Percentiles rank a stretch among this genome's conserved stretches.
These are phyloP conservation scores for Spea hammondii DNA, from an alignment of 2,797 vertebrate genomes.

Conservation along the genomic window DNA sequence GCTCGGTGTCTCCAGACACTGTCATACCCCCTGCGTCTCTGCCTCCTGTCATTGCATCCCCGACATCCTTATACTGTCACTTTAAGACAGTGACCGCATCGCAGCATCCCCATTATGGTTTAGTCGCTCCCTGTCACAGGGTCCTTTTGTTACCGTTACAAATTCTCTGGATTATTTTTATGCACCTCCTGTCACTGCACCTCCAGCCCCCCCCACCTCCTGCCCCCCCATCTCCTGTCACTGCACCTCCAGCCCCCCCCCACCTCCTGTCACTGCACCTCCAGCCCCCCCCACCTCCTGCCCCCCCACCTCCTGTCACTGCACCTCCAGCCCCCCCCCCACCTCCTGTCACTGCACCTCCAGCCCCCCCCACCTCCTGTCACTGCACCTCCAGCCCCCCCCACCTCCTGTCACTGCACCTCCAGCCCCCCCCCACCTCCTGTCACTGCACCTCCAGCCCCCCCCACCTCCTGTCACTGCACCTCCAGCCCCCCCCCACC, in stretches of 20 bases:
- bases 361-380: not conserved
- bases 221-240: not conserved
- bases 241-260: not conserved
- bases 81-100: not conserved
- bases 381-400: not conserved
- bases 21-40: not conserved
- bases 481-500: not conserved
- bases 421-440: not conserved
- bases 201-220: not conserved
- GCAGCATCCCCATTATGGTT: not conserved
- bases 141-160: not conserved
- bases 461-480: no score
- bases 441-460: not conserved
- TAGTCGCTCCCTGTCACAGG: not conserved
- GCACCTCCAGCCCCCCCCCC: not conserved
- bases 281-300: not conserved
- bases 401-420: not conserved
- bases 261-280: not conserved
- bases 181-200: conserved; percentile 1
- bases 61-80: not conserved
- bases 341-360: not conserved
- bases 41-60: not conserved
- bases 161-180: no score
- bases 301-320: not conserved
- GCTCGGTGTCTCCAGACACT: not conserved